Evolutionary conservation across 2,797 vertebrate species (phyloP).

Genomic region (Pteronotus mesoamericanus): DNA sequence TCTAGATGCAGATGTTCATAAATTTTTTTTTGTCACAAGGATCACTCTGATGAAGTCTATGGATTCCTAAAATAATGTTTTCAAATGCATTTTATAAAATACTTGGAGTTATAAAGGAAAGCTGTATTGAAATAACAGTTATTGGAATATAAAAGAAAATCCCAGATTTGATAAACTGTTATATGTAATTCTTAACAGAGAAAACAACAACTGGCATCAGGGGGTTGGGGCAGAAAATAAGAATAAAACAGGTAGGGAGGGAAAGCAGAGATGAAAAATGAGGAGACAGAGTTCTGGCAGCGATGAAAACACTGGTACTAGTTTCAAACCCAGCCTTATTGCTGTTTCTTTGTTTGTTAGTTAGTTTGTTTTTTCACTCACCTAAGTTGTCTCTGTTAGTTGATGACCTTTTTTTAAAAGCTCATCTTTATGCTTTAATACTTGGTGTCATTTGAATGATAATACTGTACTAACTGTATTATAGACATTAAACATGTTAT

Average conservation of each 20-base stretch:
- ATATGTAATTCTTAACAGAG: neutral
- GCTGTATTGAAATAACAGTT: neutral
- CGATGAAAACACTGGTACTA: neutral
- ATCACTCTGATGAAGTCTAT: neutral
- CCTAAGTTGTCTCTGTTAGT: neutral
- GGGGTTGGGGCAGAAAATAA: neutral
- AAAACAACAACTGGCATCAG: neutral
- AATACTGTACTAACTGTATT: neutral
- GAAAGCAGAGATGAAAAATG: neutral
- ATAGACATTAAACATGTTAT: neutral
- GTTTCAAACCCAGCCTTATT: neutral
- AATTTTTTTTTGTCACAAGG: neutral
- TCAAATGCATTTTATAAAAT: neutral
- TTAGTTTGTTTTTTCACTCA: neutral
- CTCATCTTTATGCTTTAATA: neutral
- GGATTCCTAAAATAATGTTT: neutral
- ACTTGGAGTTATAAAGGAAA: neutral
- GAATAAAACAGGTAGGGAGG: neutral
- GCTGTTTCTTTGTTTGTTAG: neutral
- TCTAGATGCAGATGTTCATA: neutral
- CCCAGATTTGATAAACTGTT: neutral
- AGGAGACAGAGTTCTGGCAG: neutral
- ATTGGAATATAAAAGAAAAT: neutral
- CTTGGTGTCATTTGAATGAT: neutral
- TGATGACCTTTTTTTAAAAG: neutral